Conservation (phyloP, 2,888 invertebrate genomes). For the Incurvaria masculella region DNA sequence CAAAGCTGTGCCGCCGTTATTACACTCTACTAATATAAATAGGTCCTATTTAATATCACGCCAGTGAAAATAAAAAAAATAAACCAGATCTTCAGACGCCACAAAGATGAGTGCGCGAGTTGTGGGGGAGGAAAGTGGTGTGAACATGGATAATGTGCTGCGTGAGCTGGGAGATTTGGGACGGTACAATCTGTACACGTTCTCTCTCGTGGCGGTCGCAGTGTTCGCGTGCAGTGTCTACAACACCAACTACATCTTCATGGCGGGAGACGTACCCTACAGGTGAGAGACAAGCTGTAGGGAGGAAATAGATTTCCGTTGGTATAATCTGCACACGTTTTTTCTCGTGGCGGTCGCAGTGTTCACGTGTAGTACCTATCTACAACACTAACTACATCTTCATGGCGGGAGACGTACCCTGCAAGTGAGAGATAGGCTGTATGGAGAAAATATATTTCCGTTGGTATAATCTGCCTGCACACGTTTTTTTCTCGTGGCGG, state of each 20-base stretch:
- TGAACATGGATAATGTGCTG: conserved; percentile 37
- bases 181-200: conserved; percentile 39
- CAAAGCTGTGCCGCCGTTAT: too few species aligned
- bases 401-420: conserved; percentile 37
- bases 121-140: too few species aligned
- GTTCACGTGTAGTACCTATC: conserved; percentile 38
- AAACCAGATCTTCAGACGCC: too few species aligned
- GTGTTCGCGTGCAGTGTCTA: conserved; percentile 42
- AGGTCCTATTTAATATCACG: too few species aligned
- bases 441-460: too few species aligned
- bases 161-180: conserved; percentile 42
- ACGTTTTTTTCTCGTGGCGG: conserved; percentile 38
- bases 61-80: too few species aligned
- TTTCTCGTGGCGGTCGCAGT: conserved; percentile 40
- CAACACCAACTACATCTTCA: conserved; percentile 49
- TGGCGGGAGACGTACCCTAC: conserved; percentile 40
- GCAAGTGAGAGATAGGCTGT: conserved; percentile 49
- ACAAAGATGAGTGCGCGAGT: too few species aligned
- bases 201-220: conserved; percentile 38
- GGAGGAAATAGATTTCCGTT: conserved; percentile 41
- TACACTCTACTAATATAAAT: too few species aligned
- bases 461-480: conserved; percentile 28
- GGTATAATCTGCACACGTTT: conserved; percentile 41
- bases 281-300: conserved; percentile 47
- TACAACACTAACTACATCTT: conserved; percentile 51